These are phyloP conservation scores for Diadema setosum DNA, from an alignment of 35 echinoderm and acorn worm species.

Conservation along the genomic window DNA sequence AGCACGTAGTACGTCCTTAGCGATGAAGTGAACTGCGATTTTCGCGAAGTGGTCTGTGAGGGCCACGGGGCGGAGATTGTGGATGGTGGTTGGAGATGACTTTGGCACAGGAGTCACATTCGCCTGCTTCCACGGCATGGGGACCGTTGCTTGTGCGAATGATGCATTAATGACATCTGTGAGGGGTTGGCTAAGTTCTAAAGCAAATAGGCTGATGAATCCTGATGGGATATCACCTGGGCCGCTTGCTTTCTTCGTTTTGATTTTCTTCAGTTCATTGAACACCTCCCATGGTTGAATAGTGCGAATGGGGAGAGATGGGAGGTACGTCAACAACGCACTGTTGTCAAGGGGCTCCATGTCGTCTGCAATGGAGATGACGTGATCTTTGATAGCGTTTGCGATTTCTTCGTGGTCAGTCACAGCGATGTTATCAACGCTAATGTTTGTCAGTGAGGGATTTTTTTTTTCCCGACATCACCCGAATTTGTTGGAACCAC, in stretches of 20 bases:
- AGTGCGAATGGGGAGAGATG: too few species aligned
- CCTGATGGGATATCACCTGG: background rate
- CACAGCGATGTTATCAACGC: too few species aligned
- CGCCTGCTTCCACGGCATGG: background rate
- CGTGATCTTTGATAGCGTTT: too few species aligned
- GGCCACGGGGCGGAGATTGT: slow-evolving; percentile 9
- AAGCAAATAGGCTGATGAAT: background rate
- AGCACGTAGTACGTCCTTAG: background rate
- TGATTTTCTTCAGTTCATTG: background rate
- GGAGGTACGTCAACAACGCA: too few species aligned
- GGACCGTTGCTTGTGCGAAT: background rate
- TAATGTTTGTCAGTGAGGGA: too few species aligned
- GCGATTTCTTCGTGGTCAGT: too few species aligned
- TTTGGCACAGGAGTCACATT: slow-evolving; percentile 2
- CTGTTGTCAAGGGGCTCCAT: too few species aligned
- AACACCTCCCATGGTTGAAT: too few species aligned
- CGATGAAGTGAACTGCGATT: slow-evolving; percentile 25
- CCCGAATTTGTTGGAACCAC: too few species aligned
- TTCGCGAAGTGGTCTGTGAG: background rate
- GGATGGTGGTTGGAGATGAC: background rate
- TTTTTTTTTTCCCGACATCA: too few species aligned
- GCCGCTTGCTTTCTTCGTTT: background rate
- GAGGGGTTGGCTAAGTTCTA: slow-evolving; percentile 9
- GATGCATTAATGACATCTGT: slow-evolving; percentile 19
- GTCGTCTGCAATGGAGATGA: too few species aligned